Percentiles rank a stretch among this genome's conserved stretches.
These are phyloP conservation scores for Anodontia alba DNA, from an alignment of 2,888 invertebrate species.

Conservation along the genomic window DNA sequence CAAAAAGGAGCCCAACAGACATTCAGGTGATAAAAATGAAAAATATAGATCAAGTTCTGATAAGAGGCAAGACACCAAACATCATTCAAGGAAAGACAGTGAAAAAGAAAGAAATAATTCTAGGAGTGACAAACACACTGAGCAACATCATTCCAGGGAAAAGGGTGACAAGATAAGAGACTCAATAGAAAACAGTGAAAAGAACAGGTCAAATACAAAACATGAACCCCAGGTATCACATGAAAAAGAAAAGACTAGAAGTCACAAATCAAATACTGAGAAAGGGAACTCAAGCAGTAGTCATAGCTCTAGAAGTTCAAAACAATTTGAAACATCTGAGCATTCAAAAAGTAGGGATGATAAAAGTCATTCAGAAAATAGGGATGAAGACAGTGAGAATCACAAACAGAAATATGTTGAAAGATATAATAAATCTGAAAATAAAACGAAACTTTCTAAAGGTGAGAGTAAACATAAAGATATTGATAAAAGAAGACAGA, in stretches of 20 bases:
- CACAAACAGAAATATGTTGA: not conserved
- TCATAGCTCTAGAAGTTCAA: not conserved
- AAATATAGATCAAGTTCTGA: not conserved
- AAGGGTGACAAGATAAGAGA: slow-evolving; percentile 6
- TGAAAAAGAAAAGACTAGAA: not conserved
- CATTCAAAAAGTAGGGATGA: not conserved
- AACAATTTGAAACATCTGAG: not conserved
- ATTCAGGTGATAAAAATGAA: slow-evolving; percentile 3
- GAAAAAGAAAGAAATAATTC: not conserved
- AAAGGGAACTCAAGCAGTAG: not conserved
- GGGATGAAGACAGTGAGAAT: too few species aligned
- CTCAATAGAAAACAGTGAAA: not conserved
- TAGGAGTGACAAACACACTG: slow-evolving; percentile 4
- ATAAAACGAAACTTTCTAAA: too few species aligned
- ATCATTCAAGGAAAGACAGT: not conserved
- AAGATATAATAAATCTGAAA: not conserved
- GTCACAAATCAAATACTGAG: not conserved
- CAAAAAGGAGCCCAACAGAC: not conserved
- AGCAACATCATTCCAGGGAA: slow-evolving; percentile 2
- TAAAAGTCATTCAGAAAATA: not conserved
- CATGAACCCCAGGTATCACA: slow-evolving; percentile 1
- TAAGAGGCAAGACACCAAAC: not conserved
- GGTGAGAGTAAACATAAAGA: too few species aligned
- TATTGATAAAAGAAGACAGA: too few species aligned
- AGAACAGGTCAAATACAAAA: not conserved